Conservation (phyloP, 2,888 invertebrate genomes). For the Tinea semifulvella region DNA sequence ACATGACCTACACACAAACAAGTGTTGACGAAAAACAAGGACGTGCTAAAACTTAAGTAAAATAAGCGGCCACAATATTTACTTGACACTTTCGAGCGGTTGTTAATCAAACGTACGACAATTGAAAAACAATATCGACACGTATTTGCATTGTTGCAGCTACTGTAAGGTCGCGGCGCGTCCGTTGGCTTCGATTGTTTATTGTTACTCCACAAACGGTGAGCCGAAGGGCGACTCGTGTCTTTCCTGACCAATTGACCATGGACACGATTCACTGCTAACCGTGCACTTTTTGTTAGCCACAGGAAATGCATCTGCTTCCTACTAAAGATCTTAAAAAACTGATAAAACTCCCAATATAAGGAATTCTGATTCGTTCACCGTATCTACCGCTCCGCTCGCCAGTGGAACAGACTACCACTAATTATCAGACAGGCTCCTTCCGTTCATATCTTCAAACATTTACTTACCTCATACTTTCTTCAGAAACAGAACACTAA, state of each 20-base stretch:
- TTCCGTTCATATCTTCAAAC: no score
- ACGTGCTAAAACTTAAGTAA: slow-evolving; percentile 1
- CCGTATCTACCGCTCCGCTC: no score
- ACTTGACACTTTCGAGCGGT: slow-evolving; percentile 6
- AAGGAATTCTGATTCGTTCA: no score
- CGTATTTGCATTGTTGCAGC: slow-evolving; percentile 11
- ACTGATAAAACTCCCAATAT: background rate
- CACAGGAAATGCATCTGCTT: slow-evolving; percentile 1
- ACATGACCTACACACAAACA: slow-evolving; percentile 1
- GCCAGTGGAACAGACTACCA: no score
- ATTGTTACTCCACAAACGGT: slow-evolving; percentile 42
- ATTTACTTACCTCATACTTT: no score
- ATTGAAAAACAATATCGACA: slow-evolving; percentile 6
- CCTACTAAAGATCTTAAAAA: background rate
- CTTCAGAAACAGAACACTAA: no score
- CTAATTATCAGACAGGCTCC: no score
- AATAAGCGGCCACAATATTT: slow-evolving; percentile 1
- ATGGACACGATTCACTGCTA: slow-evolving; percentile 8
- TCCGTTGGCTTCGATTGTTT: slow-evolving; percentile 35
- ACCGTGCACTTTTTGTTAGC: background rate
- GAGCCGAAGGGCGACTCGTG: slow-evolving; percentile 38
- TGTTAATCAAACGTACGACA: slow-evolving; percentile 1
- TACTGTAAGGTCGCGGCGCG: slow-evolving; percentile 11
- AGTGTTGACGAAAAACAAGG: slow-evolving; percentile 4
- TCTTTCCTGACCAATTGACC: slow-evolving; percentile 8